phyloP scores from a whole-genome alignment of 2,797 vertebrate genomes.

The Myotis daubentonii region DNA sequence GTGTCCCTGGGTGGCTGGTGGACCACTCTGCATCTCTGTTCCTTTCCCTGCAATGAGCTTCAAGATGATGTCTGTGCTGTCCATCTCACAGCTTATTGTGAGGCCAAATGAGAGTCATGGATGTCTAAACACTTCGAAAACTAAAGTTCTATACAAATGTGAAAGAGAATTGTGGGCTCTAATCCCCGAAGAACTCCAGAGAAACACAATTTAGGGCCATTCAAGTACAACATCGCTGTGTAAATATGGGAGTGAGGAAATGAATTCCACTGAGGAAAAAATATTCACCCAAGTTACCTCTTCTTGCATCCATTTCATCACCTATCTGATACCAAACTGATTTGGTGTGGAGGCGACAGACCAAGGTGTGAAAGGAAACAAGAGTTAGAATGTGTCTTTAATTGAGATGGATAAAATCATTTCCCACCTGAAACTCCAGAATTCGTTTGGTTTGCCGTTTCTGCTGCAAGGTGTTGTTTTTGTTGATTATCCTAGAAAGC shows the following conservation, averaged over 20 bases:
- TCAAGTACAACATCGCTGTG: background rate
- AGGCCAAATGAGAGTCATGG: background rate
- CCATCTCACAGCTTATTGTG: background rate
- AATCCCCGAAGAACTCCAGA: background rate
- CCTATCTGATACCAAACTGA: constrained; percentile 15
- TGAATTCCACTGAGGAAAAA: background rate
- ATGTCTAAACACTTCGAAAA: constrained; percentile 25
- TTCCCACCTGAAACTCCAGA: background rate
- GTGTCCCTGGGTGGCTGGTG: background rate
- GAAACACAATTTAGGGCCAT: background rate
- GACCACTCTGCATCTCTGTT: background rate
- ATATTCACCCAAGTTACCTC: background rate
- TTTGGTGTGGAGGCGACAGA: background rate
- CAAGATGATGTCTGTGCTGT: background rate
- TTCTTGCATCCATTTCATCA: background rate
- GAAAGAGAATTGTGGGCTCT: background rate
- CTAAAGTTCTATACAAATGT: background rate
- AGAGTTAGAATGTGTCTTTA: background rate
- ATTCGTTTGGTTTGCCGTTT: background rate
- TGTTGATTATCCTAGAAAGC: constrained; percentile 43
- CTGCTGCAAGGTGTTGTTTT: background rate
- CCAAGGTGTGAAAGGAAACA: background rate
- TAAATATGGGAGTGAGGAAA: background rate
- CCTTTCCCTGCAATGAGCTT: background rate
- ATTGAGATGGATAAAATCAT: background rate